Percentiles rank a stretch among this genome's conserved stretches.
phyloP scores from a whole-genome alignment of 2,797 vertebrate species.

The Coluber constrictor region DNA sequence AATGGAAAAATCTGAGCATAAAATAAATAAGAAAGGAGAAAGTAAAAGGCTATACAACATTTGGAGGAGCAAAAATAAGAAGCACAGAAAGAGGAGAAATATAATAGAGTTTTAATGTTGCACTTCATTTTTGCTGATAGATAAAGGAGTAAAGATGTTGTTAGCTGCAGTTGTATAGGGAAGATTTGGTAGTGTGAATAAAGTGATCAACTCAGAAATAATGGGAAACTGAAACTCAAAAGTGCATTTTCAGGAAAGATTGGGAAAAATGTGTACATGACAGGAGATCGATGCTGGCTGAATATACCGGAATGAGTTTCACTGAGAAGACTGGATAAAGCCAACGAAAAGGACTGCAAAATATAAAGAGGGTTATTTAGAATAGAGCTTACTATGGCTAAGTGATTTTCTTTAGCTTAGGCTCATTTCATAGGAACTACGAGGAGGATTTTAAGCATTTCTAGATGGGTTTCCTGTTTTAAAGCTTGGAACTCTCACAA shows the following conservation, averaged over 20 bases:
- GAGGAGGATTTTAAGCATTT: not conserved
- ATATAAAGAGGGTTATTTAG: conserved; percentile 15
- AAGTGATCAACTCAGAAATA: conserved; percentile 55
- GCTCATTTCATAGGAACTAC: not conserved
- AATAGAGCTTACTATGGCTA: not conserved
- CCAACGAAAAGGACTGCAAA: not conserved
- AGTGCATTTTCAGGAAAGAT: conserved; percentile 49
- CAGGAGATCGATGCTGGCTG: conserved; percentile 55
- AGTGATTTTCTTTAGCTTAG: not conserved
- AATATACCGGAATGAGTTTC: conserved; percentile 52
- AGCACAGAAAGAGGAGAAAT: not conserved
- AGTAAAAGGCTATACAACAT: not conserved
- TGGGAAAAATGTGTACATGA: conserved; percentile 45
- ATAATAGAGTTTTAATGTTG: not conserved
- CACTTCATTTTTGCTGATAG: conserved; percentile 23
- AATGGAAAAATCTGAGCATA: not conserved
- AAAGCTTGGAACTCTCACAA: not conserved
- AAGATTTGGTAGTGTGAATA: conserved; percentile 56
- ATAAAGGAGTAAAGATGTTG: conserved; percentile 28
- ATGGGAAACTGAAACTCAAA: conserved; percentile 52
- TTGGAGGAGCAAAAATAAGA: not conserved
- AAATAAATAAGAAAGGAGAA: not conserved
- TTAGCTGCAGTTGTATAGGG: conserved; percentile 49
- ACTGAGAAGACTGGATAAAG: conserved; percentile 42
- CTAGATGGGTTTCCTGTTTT: not conserved